Percentiles rank a stretch among this genome's conserved stretches.
These are phyloP conservation scores for Omphaloscelis lunosa DNA, from an alignment of 2,888 invertebrate species.

Conservation along the genomic window DNA sequence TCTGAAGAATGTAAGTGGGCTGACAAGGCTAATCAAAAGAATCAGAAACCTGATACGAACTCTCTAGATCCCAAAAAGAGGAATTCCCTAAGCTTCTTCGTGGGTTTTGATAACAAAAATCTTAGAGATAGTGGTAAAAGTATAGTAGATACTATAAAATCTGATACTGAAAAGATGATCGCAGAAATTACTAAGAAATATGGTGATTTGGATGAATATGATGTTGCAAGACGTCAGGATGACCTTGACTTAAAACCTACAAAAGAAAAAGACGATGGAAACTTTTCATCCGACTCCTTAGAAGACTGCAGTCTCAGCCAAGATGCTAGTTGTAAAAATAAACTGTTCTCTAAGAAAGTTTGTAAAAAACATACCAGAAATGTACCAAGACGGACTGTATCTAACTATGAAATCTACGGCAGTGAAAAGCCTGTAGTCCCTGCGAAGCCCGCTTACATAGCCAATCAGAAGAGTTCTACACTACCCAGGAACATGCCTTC, in stretches of 20 bases:
- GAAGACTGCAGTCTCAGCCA: conserved; percentile 93
- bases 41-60: conserved; percentile 76
- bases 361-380: conserved; percentile 90
- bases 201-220: conserved; percentile 91
- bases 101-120: conserved; percentile 90
- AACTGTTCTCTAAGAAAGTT: conserved; percentile 88
- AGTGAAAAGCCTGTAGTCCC: conserved; percentile 85
- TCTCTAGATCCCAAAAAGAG: conserved; percentile 89
- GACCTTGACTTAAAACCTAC: conserved; percentile 86
- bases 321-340: conserved; percentile 88
- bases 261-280: conserved; percentile 91
- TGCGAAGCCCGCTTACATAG: conserved; percentile 81
- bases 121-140: conserved; percentile 88
- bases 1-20: conserved; percentile 94
- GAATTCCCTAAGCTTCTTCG: conserved; percentile 92
- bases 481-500: conserved; percentile 89
- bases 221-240: conserved; percentile 67
- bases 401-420: conserved; percentile 94
- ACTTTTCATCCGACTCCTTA: conserved; percentile 95
- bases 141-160: conserved; percentile 91
- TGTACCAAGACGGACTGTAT: conserved; percentile 92
- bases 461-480: conserved; percentile 86
- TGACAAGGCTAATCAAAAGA: conserved; percentile 80
- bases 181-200: conserved; percentile 92
- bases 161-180: conserved; percentile 92